Conservation (phyloP, 2,113 vertebrate species). For the Pipra filicauda region DNA sequence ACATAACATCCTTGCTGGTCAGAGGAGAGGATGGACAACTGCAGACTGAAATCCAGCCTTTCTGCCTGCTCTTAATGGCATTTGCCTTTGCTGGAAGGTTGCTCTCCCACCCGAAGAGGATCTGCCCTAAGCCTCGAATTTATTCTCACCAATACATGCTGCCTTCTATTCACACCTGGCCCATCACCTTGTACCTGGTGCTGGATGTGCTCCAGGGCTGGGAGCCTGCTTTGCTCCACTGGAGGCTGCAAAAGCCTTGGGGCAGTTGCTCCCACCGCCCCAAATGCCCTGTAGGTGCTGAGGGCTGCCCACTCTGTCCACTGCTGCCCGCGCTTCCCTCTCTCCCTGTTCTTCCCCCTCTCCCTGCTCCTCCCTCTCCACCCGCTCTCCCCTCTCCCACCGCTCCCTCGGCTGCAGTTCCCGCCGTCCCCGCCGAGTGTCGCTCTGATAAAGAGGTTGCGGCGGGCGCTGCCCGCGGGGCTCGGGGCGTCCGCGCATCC, state of each 20-base stretch:
- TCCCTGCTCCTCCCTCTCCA: too few relatives aligned
- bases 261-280: background rate
- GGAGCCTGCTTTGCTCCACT: rapidly evolving
- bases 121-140: background rate
- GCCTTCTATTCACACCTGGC: background rate
- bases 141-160: background rate
- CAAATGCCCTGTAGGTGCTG: background rate
- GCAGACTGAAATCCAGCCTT: background rate
- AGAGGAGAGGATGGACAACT: rapidly evolving
- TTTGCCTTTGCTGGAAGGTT: background rate
- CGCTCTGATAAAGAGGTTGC: background rate
- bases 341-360: background rate
- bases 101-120: too few relatives aligned
- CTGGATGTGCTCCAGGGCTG: background rate
- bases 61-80: rapidly evolving
- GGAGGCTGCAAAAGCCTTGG: background rate
- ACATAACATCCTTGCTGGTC: background rate
- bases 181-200: background rate
- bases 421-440: background rate
- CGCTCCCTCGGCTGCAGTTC: background rate
- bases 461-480: background rate
- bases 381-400: background rate
- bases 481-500: background rate
- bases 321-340: background rate
- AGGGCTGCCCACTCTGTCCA: background rate